Evolutionary conservation across 92 coral and sea anemone genomes (phyloP), one percentile per base, ranked within the genome.

Genomic region (Porites cylindrica): DNA sequence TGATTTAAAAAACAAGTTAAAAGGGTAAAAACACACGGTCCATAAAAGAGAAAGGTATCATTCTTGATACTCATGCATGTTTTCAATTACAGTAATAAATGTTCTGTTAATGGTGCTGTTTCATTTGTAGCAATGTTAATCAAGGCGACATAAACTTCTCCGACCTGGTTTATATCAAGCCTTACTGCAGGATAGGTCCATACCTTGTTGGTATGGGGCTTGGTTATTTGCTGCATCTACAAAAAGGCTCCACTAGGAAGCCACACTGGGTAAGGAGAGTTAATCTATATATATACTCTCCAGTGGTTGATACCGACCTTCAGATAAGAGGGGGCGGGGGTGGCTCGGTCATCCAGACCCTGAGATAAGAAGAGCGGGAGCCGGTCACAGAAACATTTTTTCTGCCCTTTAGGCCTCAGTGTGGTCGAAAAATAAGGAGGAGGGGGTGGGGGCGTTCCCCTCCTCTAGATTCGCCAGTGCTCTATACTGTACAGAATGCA

Each of bases 181-280:
- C 97, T 13, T 94, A 94, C 60, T 91, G 94, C 59, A 95, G 97
- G n/a, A 89, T 94, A 52, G 81, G 92, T 47, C 97, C 97, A 2
- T 94, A 94, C 80, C 86, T 94, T 4, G 86, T 92, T 47, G 97
- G 97, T 18, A 85, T 94, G 65, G 91, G 62, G 2, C 81, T 94
- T 43, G 97, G 97, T 8, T 94, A 88, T 51, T 12, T 94, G 23
- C 38, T 92, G 18, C 95, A 94, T 78, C 82, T 60, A 7, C 82
- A 78, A 17, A 60, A 29, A 16, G 56, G 21, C 4, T 78, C 70
- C 17, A 11, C 82, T 0, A 60, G 66, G 32, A 60, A 47, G 51
- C 69, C 29, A 8, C 66, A 60, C 14, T 64, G 68, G 82, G 82
- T 78, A 60, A 60, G 82, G 20, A 76, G 19, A 20, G n/a, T 2